Conservation (phyloP, 2,797 vertebrate genomes). For the Spatula clypeata region DNA sequence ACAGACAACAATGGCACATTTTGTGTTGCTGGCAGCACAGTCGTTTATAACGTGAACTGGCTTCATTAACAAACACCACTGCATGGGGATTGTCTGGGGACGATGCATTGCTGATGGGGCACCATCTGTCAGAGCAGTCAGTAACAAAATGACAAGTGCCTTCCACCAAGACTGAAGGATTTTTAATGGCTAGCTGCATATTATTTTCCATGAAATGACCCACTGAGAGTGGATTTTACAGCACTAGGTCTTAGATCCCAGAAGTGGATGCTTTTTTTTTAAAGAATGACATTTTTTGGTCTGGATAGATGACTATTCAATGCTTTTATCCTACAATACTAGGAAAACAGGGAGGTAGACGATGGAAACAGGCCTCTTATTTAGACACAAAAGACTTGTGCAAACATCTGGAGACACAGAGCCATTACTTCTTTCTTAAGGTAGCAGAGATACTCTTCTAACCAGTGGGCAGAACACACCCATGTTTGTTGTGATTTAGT, state of each 20-base stretch:
- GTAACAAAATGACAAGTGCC: slow-evolving; percentile 9
- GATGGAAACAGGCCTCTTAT: neutral
- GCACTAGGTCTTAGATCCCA: neutral
- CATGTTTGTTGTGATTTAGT: slow-evolving; percentile 13
- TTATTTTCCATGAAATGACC: neutral
- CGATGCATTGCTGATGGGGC: slow-evolving; percentile 14
- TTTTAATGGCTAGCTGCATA: slow-evolving; percentile 5
- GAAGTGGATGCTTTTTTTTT: neutral
- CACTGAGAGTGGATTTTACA: slow-evolving; percentile 5
- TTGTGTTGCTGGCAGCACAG: slow-evolving; percentile 38
- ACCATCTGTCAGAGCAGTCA: slow-evolving; percentile 59
- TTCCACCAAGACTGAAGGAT: neutral
- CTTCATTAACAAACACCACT: slow-evolving; percentile 50
- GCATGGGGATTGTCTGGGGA: slow-evolving; percentile 48
- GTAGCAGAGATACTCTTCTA: neutral
- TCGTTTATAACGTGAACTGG: slow-evolving; percentile 33
- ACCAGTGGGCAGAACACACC: neutral
- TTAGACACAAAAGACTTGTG: neutral
- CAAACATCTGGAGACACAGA: neutral
- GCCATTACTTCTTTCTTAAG: slow-evolving; percentile 16
- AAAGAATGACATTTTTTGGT: neutral
- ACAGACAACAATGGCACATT: slow-evolving; percentile 28
- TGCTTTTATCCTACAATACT: neutral
- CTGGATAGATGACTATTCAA: neutral
- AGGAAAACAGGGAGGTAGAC: neutral